Evolutionary conservation across 2,888 invertebrate genomes (phyloP).

Genomic region (Cyaniris semiargus): DNA sequence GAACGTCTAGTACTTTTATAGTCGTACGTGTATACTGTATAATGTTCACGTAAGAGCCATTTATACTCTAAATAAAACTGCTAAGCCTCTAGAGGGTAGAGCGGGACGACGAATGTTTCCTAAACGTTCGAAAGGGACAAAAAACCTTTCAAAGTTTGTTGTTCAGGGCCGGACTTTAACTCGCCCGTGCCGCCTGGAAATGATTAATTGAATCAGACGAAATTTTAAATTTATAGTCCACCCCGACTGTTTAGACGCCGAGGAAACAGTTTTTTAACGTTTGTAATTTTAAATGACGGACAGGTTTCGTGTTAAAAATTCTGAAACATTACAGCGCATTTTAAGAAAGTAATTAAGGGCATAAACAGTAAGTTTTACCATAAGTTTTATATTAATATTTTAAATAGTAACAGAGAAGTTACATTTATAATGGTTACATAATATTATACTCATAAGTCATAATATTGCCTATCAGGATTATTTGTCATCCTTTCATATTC

Average conservation of each 20-base stretch:
- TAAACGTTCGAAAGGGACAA: slow-evolving; percentile 24
- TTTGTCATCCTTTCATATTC: too few species aligned
- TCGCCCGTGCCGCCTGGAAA: slow-evolving; percentile 40
- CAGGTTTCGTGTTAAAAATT: slow-evolving; percentile 34
- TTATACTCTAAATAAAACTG: slow-evolving; percentile 20
- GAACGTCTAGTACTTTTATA: too few species aligned
- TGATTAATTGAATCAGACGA: slow-evolving; percentile 42
- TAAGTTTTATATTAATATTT: too few species aligned
- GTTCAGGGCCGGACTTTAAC: slow-evolving; percentile 39
- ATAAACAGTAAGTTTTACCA: neutral
- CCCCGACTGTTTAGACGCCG: slow-evolving; percentile 44
- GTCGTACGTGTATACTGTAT: neutral
- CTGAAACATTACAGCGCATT: neutral
- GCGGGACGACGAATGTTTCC: slow-evolving; percentile 24
- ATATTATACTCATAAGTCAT: too few species aligned
- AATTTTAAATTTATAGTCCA: slow-evolving; percentile 46
- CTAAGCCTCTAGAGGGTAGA: slow-evolving; percentile 25
- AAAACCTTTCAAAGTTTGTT: slow-evolving; percentile 33
- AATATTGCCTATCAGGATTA: too few species aligned
- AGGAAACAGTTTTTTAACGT: slow-evolving; percentile 44
- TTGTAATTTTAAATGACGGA: slow-evolving; percentile 42
- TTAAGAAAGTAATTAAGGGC: neutral
- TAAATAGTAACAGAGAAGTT: too few species aligned
- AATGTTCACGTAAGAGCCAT: neutral
- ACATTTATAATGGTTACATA: too few species aligned